Evolutionary conservation across 2,888 invertebrate species (phyloP), one percentile per base, ranked within the genome.

Genomic region (Oxystoma pomonae): DNA sequence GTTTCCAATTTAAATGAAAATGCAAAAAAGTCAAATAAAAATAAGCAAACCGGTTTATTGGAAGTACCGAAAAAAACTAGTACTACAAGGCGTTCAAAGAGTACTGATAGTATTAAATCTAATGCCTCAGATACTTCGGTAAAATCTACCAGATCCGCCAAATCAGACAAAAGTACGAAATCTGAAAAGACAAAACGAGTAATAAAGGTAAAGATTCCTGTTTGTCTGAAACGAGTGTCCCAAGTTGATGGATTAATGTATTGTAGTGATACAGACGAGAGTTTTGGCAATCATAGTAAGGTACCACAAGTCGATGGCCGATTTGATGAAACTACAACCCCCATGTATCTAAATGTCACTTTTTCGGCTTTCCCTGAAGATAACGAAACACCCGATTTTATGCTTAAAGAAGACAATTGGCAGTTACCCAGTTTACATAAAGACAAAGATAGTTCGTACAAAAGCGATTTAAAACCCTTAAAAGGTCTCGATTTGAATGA

Each of bases 181-280:
- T n/a, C n/a, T 35, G 22, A 3, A 3, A 53, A 53, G 59, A 61
- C 55, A 16, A 67, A 62, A 57, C 55, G 49, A 7, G 9, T 60
- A 64, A 63, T 62, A 16, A 66, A 66, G 61, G 58, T 64, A 16
- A 65, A 65, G 56, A 12, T 61, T 16, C 56, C 59, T 35, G 17
- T 35, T 35, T 12, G 5, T 7, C 35, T 3, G 35, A 35, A 58
- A 57, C 53, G 59, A 3, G 53, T 74, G 58, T 63, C 68, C 3
- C 75, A 75, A 68, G 3, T 73, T 18, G 75, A 75, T 67, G 75
- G 75, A 49, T 64, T 60, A 18, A 61, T 63, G 55, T 69, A 71
- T 59, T 68, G 68, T 51, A 67, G 65, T 59, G 66, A 65, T 52
- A 61, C 60, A 22, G 65, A 61, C 7, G 55, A 20, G 2, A 52